These are phyloP conservation scores for Chrosomus eos DNA, from an alignment of 2,797 vertebrate species.

Conservation along the genomic window DNA sequence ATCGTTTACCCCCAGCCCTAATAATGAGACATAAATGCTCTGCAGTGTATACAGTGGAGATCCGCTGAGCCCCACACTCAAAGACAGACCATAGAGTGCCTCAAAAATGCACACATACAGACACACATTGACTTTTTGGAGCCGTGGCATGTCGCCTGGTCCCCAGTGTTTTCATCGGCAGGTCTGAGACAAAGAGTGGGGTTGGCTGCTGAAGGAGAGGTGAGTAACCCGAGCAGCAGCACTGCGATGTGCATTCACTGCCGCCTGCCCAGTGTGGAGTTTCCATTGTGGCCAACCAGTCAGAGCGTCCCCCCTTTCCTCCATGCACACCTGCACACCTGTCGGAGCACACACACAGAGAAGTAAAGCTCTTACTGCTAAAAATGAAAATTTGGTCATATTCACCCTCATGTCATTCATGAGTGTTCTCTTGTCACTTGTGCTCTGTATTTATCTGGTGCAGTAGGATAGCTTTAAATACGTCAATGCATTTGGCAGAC, in stretches of 20 bases:
- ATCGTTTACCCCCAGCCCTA: too few relatives aligned
- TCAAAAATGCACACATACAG: neutral
- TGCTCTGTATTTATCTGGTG: neutral
- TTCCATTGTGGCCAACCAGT: slow-evolving; percentile 45
- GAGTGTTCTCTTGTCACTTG: neutral
- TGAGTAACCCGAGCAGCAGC: slow-evolving; percentile 51
- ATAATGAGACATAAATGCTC: slow-evolving; percentile 19
- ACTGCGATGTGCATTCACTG: slow-evolving; percentile 39
- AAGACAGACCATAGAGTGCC: neutral
- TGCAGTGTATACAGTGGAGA: neutral
- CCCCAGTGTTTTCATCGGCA: slow-evolving; percentile 37
- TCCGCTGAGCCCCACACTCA: neutral
- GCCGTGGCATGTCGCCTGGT: slow-evolving; percentile 27
- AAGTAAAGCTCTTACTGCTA: slow-evolving; percentile 2
- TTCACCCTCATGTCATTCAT: neutral
- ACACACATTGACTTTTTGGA: slow-evolving; percentile 23
- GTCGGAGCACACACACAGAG: slow-evolving; percentile 35
- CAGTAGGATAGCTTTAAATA: neutral
- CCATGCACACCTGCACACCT: slow-evolving; percentile 38
- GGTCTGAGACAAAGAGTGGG: slow-evolving; percentile 41
- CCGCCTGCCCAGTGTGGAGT: slow-evolving; percentile 40
- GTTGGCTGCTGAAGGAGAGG: slow-evolving; percentile 37
- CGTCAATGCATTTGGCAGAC: neutral
- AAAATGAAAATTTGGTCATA: neutral
- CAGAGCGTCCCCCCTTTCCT: slow-evolving; percentile 3